A percentile compares a stretch with the other conserved stretches of the same genome.
Conservation (phyloP, 2,888 invertebrate species). For the Ethmia dodecea region DNA sequence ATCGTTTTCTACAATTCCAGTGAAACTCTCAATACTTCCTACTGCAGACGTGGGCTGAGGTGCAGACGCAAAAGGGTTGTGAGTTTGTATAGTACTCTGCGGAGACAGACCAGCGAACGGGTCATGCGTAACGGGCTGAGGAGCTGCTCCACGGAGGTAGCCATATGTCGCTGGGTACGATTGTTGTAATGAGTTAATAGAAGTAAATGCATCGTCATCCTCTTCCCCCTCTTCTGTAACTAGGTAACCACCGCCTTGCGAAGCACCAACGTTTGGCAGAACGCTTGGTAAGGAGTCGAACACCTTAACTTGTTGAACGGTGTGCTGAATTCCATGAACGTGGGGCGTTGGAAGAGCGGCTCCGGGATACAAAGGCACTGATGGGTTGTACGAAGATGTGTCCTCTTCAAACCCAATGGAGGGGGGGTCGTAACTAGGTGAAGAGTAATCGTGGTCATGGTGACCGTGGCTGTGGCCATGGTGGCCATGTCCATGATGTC, state of each 20-base stretch:
- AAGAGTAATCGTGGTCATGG: constrained; percentile 46
- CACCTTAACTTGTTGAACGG: constrained; percentile 64
- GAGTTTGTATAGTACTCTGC: constrained; percentile 35
- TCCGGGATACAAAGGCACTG: constrained; percentile 32
- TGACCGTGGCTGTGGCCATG: constrained; percentile 34
- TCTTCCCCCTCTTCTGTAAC: constrained; percentile 63
- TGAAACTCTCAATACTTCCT: constrained; percentile 37
- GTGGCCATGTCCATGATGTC: constrained; percentile 25
- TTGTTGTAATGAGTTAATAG: constrained; percentile 49
- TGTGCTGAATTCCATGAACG: constrained; percentile 46
- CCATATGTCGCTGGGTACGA: constrained; percentile 50
- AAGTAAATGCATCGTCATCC: constrained; percentile 52
- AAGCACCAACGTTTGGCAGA: constrained; percentile 28
- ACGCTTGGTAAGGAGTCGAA: constrained; percentile 55
- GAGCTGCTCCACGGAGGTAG: constrained; percentile 42
- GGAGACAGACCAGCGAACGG: constrained; percentile 40
- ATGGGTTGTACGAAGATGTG: constrained; percentile 32
- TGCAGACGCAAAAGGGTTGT: constrained; percentile 41
- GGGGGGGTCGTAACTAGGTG: constrained; percentile 34
- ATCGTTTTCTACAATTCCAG: constrained; percentile 32
- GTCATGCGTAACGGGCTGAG: constrained; percentile 35
- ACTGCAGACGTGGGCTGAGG: constrained; percentile 38
- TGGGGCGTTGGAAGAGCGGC: constrained; percentile 32
- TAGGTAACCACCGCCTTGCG: constrained; percentile 46
- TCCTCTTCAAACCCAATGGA: constrained; percentile 46